Evolutionary conservation across 2,888 invertebrate genomes (phyloP).

Genomic region (Cecidostiba fungosa): DNA sequence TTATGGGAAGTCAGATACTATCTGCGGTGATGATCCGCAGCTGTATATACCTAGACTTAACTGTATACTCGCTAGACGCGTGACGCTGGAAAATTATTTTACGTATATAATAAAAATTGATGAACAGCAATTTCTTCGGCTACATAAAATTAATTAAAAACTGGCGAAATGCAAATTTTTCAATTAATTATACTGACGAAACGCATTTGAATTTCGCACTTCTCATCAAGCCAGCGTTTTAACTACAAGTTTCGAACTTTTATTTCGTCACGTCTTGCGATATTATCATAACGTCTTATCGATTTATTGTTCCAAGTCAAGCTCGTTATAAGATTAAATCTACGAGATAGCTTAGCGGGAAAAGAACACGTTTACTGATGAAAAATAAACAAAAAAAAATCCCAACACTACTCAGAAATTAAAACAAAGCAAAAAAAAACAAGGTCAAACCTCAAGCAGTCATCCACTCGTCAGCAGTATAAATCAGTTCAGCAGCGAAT

Average conservation of each 20-base stretch:
- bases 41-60: background rate
- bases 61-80: background rate
- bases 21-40: background rate
- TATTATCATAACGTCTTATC: background rate
- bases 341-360: background rate
- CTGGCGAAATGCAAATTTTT: background rate
- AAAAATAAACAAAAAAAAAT: background rate
- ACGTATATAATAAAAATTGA: background rate
- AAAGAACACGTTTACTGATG: background rate
- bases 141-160: background rate
- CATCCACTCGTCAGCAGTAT: constrained; percentile 15
- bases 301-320: background rate
- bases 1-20: background rate
- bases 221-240: background rate
- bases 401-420: background rate
- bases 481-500: constrained; percentile 3
- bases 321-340: background rate
- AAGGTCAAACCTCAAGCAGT: constrained; percentile 58
- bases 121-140: background rate
- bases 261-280: background rate
- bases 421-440: constrained; percentile 15
- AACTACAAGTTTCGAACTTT: background rate
- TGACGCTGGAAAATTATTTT: background rate
- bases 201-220: background rate
- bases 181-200: background rate